phyloP scores from a whole-genome alignment of 2,797 vertebrate species.

The Myripristis murdjan region DNA sequence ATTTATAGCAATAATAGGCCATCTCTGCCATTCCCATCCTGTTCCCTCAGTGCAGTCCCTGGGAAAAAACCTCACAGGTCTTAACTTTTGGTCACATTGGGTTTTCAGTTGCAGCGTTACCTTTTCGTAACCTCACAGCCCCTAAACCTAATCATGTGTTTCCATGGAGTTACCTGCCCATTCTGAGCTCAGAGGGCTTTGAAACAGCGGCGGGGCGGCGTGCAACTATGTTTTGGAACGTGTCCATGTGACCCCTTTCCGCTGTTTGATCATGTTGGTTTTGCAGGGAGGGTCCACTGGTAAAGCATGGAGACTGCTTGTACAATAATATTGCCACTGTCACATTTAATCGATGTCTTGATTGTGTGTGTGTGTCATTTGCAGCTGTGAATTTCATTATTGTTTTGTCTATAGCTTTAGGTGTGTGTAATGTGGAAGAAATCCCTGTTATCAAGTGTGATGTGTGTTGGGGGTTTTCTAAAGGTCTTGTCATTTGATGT shows the following conservation, averaged over 20 bases:
- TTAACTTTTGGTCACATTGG: conserved; percentile 83
- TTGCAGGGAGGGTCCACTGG: conserved; percentile 79
- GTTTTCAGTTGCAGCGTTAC: conserved; percentile 81
- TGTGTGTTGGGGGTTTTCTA: neutral
- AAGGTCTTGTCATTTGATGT: conserved; percentile 5
- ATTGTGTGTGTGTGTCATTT: conserved; percentile 64
- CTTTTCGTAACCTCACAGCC: conserved; percentile 76
- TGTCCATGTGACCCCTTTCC: conserved; percentile 71
- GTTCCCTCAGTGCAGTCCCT: conserved; percentile 75
- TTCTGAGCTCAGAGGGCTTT: conserved; percentile 70
- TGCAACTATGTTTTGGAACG: conserved; percentile 78
- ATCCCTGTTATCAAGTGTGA: neutral
- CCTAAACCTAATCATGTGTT: conserved; percentile 78
- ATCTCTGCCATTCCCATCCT: conserved; percentile 85
- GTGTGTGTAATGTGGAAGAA: conserved; percentile 14
- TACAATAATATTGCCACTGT: conserved; percentile 79
- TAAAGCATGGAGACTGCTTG: conserved; percentile 76
- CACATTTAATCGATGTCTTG: conserved; percentile 74
- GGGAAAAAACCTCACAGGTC: conserved; percentile 83
- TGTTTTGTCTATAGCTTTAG: conserved; percentile 59
- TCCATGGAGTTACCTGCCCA: conserved; percentile 77
- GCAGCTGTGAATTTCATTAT: conserved; percentile 57
- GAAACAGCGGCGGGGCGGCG: conserved; percentile 68
- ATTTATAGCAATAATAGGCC: conserved; percentile 86
- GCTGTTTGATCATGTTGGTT: conserved; percentile 82